Evolutionary conservation across 2,888 invertebrate genomes (phyloP), one percentile per base, ranked within the genome.

Genomic region (Tethea ocularis): DNA sequence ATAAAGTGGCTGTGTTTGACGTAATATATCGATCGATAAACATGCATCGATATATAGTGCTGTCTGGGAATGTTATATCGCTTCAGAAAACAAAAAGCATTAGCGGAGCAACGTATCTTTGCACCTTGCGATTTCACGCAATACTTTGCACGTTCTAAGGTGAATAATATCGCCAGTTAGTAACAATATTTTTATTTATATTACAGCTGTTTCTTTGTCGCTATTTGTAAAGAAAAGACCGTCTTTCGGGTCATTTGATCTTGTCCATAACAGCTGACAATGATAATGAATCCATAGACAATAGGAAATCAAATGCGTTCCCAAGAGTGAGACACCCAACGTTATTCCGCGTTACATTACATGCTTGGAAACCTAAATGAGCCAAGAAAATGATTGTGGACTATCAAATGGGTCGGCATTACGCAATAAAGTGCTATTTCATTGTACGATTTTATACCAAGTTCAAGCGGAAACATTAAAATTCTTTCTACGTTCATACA

Each of bases 391-490:
- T 77, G 73, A 75, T 73, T 61, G 71, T 63, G 58, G 72, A 74
- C 80, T 79, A 80, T 79, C 78, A 82, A 82, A 78, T 69, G 74
- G 66, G 68, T 74, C 76, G 72, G 72, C 72, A 78, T 88, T 88
- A 83, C 84, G 87, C 82, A 88, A 88, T 78, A 78, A 69, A 71
- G 65, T 64, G 70, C 74, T 71, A 76, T 78, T 79, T 82, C 77
- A 87, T 88, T 89, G 86, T 88, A 80, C 81, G 83, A 85, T 84
- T 84, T 81, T 80, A 81, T 79, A 75, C 78, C 78, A 87, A 88
- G 87, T 91, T 86, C 87, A 89, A 82, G 76, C 91, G 91, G 91
- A 91, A 88, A 83, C 91, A 91, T 92, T 91, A 91, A 91, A 85
- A 91, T 91, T 92, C 91, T 86, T 89, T 84, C 80, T 81, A 75